Percentiles rank a stretch among this genome's conserved stretches.
Evolutionary conservation across 2,113 vertebrate genomes (phyloP).

Genomic region (Muscicapa adusta): DNA sequence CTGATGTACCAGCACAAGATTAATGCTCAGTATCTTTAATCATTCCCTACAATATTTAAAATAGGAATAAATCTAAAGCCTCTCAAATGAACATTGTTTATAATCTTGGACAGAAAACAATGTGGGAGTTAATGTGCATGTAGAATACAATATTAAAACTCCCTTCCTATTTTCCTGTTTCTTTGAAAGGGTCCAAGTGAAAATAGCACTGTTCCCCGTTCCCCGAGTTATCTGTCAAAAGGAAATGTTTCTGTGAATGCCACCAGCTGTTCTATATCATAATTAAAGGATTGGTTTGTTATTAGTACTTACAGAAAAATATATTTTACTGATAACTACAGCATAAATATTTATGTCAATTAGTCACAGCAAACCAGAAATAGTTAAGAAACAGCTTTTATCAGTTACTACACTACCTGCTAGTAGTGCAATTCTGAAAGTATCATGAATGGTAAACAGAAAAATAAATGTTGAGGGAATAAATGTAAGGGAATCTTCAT

Average conservation of each 20-base stretch:
- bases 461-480: not conserved
- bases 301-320: conserved; percentile 61
- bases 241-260: conserved; percentile 26
- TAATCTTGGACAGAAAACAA: not conserved
- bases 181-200: conserved; percentile 34
- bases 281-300: conserved; percentile 60
- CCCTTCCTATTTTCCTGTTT: not conserved
- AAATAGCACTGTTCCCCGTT: conserved; percentile 29
- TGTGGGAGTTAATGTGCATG: not conserved
- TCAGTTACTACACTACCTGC: not conserved
- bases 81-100: not conserved
- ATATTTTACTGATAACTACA: conserved; percentile 65
- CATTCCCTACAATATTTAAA: not conserved
- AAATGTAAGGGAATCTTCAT: not conserved
- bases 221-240: conserved; percentile 31
- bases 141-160: not conserved
- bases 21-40: not conserved
- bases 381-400: conserved; percentile 26
- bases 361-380: conserved; percentile 44
- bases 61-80: not conserved
- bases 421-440: not conserved
- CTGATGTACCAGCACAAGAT: not conserved
- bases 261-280: conserved; percentile 66
- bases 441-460: not conserved
- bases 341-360: conserved; percentile 70